Conservation (phyloP, 2,113 vertebrate species). For the Salminus brasiliensis region DNA sequence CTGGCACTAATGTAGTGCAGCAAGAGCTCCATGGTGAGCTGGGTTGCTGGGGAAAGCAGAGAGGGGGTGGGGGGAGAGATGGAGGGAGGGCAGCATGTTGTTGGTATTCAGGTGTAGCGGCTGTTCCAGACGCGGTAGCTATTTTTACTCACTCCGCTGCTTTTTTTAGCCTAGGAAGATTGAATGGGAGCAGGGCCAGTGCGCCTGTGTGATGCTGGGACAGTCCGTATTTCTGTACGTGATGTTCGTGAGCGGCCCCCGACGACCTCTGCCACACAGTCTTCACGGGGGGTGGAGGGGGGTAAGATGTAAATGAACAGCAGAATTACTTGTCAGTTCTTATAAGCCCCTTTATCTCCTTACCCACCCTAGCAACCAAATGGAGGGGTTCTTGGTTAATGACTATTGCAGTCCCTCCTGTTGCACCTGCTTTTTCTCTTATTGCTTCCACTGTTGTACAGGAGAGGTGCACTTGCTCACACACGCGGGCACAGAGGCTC, state of each 20-base stretch:
- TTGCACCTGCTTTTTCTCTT: not conserved
- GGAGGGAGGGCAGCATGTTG: slow-evolving; percentile 66
- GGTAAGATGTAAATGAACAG: not conserved
- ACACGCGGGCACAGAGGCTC: not conserved
- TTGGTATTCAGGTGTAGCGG: slow-evolving; percentile 93
- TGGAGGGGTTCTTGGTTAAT: not conserved
- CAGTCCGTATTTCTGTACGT: slow-evolving; percentile 80
- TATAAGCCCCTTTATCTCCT: not conserved
- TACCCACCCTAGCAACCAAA: not conserved
- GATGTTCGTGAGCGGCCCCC: slow-evolving; percentile 51
- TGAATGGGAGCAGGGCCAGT: slow-evolving; percentile 78
- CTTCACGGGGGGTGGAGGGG: not conserved
- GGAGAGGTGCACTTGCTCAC: slow-evolving; percentile 63
- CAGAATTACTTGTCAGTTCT: not conserved
- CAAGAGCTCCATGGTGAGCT: slow-evolving; percentile 44
- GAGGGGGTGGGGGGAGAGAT: slow-evolving; percentile 43
- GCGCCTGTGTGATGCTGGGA: slow-evolving; percentile 72
- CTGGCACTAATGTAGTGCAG: slow-evolving; percentile 20
- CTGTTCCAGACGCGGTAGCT: slow-evolving; percentile 93
- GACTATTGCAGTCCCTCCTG: not conserved
- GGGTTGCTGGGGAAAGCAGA: slow-evolving; percentile 50
- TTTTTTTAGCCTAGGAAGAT: slow-evolving; percentile 87
- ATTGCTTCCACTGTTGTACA: slow-evolving; percentile 41
- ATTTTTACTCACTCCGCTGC: slow-evolving; percentile 87
- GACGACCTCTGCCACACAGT: not conserved